phyloP scores from a whole-genome alignment of 35 echinoderm and acorn worm genomes.

The Amphiura filiformis region DNA sequence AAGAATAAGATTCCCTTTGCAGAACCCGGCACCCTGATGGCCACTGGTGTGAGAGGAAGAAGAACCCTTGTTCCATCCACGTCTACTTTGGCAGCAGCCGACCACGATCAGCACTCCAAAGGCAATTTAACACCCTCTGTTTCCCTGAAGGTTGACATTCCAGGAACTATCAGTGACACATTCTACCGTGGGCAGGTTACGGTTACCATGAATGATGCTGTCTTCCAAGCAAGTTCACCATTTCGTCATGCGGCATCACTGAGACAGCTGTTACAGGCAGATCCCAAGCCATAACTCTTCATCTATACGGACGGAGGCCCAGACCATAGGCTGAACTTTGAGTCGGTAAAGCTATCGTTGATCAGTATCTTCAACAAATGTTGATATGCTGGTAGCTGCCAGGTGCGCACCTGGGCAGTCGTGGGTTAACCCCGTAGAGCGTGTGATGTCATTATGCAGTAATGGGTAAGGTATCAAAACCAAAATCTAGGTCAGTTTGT shows the following conservation, averaged over 20 bases:
- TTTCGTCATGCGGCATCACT: constrained; percentile 22
- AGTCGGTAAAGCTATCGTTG: background rate
- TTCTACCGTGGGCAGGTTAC: constrained; percentile 3
- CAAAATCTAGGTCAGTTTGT: too few relatives aligned
- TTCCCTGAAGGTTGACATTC: background rate
- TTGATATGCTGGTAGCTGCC: constrained; percentile 21
- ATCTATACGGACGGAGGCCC: background rate
- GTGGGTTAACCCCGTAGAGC: constrained; percentile 37
- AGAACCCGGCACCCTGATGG: background rate
- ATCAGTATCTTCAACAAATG: background rate
- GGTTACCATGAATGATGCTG: background rate
- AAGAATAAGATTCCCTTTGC: constrained; percentile 17
- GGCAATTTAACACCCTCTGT: constrained; percentile 17
- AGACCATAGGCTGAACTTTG: constrained; percentile 6
- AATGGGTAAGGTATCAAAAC: too few relatives aligned
- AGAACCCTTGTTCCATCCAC: background rate
- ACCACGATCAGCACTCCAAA: constrained; percentile 10
- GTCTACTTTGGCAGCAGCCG: background rate
- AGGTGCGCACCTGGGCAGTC: constrained; percentile 23
- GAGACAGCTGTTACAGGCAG: background rate
- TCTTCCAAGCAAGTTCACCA: constrained; percentile 17
- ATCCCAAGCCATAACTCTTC: background rate
- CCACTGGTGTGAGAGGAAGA: constrained; percentile 8
- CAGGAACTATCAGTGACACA: background rate
- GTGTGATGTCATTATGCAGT: constrained; percentile 34